Percentiles rank a stretch among this genome's conserved stretches.
phyloP scores from a whole-genome alignment of 2,113 vertebrate species.

The Vombatus ursinus region DNA sequence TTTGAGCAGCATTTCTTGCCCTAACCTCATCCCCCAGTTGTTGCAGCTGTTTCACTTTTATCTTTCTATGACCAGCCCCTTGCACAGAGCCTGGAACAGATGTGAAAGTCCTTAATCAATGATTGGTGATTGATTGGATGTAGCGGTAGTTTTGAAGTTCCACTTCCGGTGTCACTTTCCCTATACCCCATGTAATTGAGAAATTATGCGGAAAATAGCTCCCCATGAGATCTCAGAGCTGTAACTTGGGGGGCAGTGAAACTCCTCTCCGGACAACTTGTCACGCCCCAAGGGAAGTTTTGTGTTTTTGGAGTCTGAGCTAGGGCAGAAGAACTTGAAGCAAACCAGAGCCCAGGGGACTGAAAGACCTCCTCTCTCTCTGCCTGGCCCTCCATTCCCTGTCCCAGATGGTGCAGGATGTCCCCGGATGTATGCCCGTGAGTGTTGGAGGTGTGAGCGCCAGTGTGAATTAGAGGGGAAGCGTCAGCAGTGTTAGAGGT shows the following conservation, averaged over 20 bases:
- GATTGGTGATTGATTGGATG: background rate
- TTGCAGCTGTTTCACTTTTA: background rate
- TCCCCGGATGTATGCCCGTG: background rate
- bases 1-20: background rate
- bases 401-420: background rate
- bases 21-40: background rate
- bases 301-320: background rate
- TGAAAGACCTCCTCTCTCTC: background rate
- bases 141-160: background rate
- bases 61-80: background rate
- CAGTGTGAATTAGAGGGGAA: too few relatives aligned
- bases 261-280: background rate
- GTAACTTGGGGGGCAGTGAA: background rate
- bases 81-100: background rate
- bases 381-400: background rate
- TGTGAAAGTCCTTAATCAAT: background rate
- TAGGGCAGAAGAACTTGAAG: background rate
- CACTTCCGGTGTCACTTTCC: background rate
- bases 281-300: background rate
- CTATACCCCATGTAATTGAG: background rate
- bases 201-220: background rate
- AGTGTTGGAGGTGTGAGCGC: too few relatives aligned
- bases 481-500: too few relatives aligned
- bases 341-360: background rate
- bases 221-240: background rate